Conservation (phyloP, 2,797 vertebrate species). For the Megalops cyprinoides region DNA sequence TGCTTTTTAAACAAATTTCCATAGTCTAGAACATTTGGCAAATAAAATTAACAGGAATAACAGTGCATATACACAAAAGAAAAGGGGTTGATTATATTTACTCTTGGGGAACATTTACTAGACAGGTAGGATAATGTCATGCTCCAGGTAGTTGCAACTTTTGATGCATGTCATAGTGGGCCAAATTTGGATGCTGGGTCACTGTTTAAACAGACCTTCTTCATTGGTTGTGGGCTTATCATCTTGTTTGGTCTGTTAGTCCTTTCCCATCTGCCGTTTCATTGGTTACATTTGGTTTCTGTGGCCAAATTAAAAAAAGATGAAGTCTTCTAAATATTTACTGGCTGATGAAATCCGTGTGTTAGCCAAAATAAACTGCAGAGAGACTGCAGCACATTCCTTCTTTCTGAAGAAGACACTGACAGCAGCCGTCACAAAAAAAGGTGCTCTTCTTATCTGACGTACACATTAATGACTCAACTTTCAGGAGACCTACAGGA, state of each 20-base stretch:
- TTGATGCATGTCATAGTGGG: too few relatives aligned
- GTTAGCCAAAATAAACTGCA: conserved; percentile 56
- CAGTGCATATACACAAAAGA: too few relatives aligned
- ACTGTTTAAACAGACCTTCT: too few relatives aligned
- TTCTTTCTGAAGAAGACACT: conserved; percentile 28
- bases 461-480: background rate
- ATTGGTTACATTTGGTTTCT: conserved; percentile 51
- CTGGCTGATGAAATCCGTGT: conserved; percentile 41
- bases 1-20: too few relatives aligned
- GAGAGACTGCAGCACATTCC: conserved; percentile 38
- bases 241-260: conserved; percentile 36
- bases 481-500: background rate
- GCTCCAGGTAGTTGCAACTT: too few relatives aligned
- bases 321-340: conserved; percentile 56
- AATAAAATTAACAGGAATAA: too few relatives aligned
- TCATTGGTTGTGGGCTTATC: conserved; percentile 25
- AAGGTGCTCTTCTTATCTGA: background rate
- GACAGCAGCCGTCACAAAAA: conserved; percentile 32
- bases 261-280: conserved; percentile 48
- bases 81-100: too few relatives aligned
- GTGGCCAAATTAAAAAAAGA: conserved; percentile 56
- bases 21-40: too few relatives aligned
- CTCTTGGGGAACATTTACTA: too few relatives aligned
- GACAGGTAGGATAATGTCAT: too few relatives aligned
- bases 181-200: too few relatives aligned